phyloP scores from a whole-genome alignment of 2,888 invertebrate species.

The Tiliacea aurago region DNA sequence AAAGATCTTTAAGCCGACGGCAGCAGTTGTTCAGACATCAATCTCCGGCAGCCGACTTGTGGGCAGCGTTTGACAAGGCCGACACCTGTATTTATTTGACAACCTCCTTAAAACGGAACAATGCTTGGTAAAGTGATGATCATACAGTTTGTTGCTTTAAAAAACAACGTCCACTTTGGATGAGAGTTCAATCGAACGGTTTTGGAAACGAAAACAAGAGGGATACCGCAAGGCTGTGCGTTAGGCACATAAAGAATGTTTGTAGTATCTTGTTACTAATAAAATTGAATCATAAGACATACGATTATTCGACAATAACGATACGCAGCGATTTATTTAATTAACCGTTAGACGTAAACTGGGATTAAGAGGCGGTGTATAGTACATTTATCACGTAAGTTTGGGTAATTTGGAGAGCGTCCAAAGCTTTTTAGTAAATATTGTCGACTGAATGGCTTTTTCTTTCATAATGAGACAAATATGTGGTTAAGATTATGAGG shows the following conservation, averaged over 20 bases:
- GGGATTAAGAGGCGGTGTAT: constrained; percentile 74
- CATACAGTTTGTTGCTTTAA: constrained; percentile 63
- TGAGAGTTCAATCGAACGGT: constrained; percentile 61
- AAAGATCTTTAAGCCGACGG: constrained; percentile 69
- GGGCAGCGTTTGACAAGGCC: constrained; percentile 76
- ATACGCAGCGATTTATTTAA: constrained; percentile 75
- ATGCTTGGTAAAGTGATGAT: constrained; percentile 54
- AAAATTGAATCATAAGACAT: constrained; percentile 48
- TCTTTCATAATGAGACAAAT: constrained; percentile 59
- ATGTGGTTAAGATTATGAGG: constrained; percentile 50
- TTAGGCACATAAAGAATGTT: constrained; percentile 58
- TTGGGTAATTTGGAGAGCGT: constrained; percentile 79
- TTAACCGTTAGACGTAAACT: constrained; percentile 74
- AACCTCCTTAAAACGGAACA: constrained; percentile 63
- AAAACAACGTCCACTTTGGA: constrained; percentile 58
- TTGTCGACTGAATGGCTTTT: constrained; percentile 57
- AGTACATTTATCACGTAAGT: constrained; percentile 78
- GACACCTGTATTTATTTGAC: constrained; percentile 75
- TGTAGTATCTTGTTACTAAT: constrained; percentile 22
- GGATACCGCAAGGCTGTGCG: constrained; percentile 66
- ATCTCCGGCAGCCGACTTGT: constrained; percentile 71
- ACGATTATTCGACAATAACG: constrained; percentile 64
- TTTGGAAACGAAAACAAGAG: constrained; percentile 57
- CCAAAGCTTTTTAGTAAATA: constrained; percentile 76
- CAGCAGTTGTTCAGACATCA: constrained; percentile 76